phyloP scores from a whole-genome alignment of 2,888 invertebrate species.

The Lithophane leautieri region DNA sequence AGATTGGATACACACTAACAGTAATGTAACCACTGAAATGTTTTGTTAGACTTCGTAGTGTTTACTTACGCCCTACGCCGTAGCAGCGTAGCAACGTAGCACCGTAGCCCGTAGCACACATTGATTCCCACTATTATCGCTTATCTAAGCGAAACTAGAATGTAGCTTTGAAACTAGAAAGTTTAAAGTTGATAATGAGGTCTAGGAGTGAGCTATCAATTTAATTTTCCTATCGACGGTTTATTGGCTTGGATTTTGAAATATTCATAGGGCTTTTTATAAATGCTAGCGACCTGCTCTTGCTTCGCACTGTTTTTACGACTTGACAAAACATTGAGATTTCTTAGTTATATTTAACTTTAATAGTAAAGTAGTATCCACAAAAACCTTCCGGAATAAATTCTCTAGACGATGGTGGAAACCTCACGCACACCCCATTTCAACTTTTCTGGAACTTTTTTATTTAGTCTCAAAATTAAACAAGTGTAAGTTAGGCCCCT shows the following conservation, averaged over 20 bases:
- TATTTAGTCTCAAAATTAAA: background rate
- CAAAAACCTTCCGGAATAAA: no score
- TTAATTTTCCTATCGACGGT: background rate
- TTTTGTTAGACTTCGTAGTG: conserved; percentile 38
- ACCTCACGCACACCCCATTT: no score
- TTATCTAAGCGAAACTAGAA: conserved; percentile 36
- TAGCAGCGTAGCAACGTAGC: conserved; percentile 41
- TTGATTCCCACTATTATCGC: conserved; percentile 17
- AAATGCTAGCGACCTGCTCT: no score
- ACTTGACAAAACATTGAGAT: no score
- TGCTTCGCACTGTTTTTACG: no score
- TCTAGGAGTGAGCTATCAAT: conserved; percentile 11
- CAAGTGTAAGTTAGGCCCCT: conserved; percentile 51
- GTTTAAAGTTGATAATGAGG: conserved; percentile 23
- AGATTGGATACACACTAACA: conserved; percentile 10
- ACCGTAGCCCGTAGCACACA: conserved; percentile 18
- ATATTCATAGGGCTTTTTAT: background rate
- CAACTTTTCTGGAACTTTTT: background rate
- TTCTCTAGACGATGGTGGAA: no score
- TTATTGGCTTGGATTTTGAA: background rate
- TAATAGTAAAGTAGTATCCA: no score
- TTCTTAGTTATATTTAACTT: no score
- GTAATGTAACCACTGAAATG: conserved; percentile 31
- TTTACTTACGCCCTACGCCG: conserved; percentile 48
- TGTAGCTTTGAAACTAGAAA: conserved; percentile 24